Evolutionary conservation across 92 coral and sea anemone genomes (phyloP).

Genomic region (Palythoa grandiflora): DNA sequence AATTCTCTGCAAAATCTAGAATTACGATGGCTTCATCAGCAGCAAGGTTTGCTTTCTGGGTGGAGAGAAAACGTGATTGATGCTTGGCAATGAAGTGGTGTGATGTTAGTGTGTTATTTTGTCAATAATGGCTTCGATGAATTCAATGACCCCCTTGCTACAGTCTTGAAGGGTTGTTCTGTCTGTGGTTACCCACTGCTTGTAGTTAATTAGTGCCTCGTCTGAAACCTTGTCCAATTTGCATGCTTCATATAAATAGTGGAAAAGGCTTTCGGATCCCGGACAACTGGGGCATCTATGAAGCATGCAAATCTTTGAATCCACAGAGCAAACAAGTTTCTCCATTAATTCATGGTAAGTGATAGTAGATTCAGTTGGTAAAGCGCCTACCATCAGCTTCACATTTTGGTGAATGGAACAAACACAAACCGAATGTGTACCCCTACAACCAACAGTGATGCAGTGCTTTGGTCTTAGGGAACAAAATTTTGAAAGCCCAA

Average conservation of each 20-base stretch:
- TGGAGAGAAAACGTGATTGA: background rate
- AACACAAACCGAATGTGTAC: background rate
- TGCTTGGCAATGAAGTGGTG: constrained; percentile 18
- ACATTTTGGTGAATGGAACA: background rate
- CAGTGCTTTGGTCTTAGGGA: background rate
- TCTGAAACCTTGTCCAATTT: too few relatives aligned
- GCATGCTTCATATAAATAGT: too few relatives aligned
- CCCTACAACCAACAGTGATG: background rate
- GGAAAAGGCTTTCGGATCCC: too few relatives aligned
- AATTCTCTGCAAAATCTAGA: too few relatives aligned
- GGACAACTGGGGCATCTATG: background rate
- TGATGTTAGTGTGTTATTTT: constrained; percentile 14
- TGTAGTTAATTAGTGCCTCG: background rate
- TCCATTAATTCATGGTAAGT: background rate
- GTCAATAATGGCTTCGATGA: background rate
- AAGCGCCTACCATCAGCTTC: background rate
- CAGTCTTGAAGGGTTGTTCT: constrained; percentile 2
- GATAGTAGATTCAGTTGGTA: background rate
- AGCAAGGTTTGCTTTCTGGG: background rate
- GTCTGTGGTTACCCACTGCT: constrained; percentile 22
- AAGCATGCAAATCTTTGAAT: background rate
- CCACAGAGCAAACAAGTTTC: background rate
- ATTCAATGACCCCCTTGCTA: background rate
- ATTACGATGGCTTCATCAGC: background rate
- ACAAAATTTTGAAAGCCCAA: background rate